Conservation (phyloP, 2,888 invertebrate species). For the Tromatobia lineatoria region DNA sequence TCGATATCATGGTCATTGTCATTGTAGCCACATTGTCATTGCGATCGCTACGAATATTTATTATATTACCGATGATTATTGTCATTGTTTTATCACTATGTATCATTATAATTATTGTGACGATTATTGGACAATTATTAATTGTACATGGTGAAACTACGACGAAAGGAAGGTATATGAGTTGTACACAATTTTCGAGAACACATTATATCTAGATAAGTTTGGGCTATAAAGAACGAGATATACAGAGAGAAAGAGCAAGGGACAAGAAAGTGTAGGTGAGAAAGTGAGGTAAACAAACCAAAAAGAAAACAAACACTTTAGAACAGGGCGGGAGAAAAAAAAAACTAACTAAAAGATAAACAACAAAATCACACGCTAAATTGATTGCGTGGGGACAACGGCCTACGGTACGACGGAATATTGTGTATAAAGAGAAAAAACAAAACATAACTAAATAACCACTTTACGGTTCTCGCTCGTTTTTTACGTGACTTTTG, state of each 20-base stretch:
- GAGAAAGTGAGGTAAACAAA: constrained; percentile 51
- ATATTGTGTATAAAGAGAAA: constrained; percentile 71
- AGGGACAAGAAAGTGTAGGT: constrained; percentile 33
- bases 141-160: constrained; percentile 82
- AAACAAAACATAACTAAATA: constrained; percentile 60
- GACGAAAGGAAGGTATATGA: constrained; percentile 79
- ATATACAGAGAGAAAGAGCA: constrained; percentile 56
- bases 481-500: constrained; percentile 68
- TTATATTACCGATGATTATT: constrained; percentile 73
- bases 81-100: constrained; percentile 73
- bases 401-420: constrained; percentile 80
- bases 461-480: constrained; percentile 66
- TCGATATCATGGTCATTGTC: constrained; percentile 83
- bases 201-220: constrained; percentile 81
- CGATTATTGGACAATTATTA: constrained; percentile 80
- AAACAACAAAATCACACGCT: constrained; percentile 80
- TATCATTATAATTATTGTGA: constrained; percentile 80
- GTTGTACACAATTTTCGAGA: constrained; percentile 84
- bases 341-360: constrained; percentile 69
- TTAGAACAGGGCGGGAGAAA: constrained; percentile 61
- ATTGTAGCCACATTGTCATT: constrained; percentile 79
- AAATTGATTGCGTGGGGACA: constrained; percentile 82
- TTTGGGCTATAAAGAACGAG: constrained; percentile 77
- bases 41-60: constrained; percentile 75
- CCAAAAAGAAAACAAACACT: constrained; percentile 66